Base-by-base conservation (phyloP, 2,888 invertebrate genomes). In the Heliconius charithonia region DNA sequence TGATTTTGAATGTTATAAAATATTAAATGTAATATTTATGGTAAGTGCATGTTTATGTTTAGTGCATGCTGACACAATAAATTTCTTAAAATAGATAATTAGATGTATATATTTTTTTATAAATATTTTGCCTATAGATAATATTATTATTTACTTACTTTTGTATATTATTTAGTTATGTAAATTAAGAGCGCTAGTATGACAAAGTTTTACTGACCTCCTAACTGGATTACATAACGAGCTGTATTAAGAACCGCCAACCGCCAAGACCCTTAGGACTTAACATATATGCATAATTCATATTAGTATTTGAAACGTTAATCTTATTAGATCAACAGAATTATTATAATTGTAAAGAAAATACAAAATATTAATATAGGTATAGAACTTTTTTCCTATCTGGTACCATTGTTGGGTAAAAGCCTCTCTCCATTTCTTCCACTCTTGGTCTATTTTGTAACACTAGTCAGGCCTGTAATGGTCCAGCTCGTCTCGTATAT, bases 221-320 rank as follows among this genome's bases (percentile, higher is more conserved):
- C 59, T 32, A 56, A 72, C 59, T 72, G 6, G 32, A 59, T 72
- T 56, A 56, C 29, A 32, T 56, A 56, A 56, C 29, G 32, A 71
- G 29, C 19, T 72, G 19, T 37, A 59, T 59, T 59, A 72, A 59
- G 72, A 25, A 59, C 59, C 72, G 32, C 37, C 72, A 59, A 37
- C 72, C 59, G 32, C 13, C 25, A 37, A 59, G n/a, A 59, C 72
- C 32, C 59, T 59, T 16, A n/a, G 32, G 59, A 72, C 16, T 72
- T 32, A 72, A 32, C 32, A n/a, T 59, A 72, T 72, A 72, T 72
- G 32, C 32, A 59, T 59, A 32, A 72, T 72, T 59, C 59, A 72
- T 72, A 59, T 16, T 32, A 59, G n/a, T 59, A 32, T 59, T 59
- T 37, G 37, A 37, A 37, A 37, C 37, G 37, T 32, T 32, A 32